A percentile compares a stretch with the other conserved stretches of the same genome.
Conservation (phyloP, 2,113 vertebrate genomes). For the Elephantulus edwardii region DNA sequence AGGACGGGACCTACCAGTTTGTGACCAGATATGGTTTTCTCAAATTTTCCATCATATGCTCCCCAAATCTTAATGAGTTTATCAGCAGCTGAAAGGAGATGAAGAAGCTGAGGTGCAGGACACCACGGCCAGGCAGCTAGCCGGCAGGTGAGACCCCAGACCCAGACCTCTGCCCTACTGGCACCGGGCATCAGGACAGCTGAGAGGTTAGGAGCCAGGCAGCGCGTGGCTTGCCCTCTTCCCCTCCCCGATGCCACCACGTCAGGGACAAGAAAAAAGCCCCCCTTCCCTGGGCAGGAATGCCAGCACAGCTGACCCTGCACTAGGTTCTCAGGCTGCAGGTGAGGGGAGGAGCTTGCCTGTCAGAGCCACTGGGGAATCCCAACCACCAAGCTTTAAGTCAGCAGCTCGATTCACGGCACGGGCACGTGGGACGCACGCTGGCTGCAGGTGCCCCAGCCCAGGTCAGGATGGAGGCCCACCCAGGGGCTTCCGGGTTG, state of each 20-base stretch:
- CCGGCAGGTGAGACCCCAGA: accelerated
- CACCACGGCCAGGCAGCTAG: neutral
- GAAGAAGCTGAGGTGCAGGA: neutral
- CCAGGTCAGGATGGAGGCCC: neutral
- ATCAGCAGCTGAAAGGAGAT: conserved; percentile 91
- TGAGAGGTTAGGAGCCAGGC: no score
- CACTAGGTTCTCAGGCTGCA: no score
- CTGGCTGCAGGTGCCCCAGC: accelerated
- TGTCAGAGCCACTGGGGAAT: no score
- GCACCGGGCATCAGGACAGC: accelerated
- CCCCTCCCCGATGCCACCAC: no score
- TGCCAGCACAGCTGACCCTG: no score
- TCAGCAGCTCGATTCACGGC: no score
- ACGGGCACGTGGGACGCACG: no score
- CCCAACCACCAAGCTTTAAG: no score
- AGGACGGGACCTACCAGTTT: conserved; percentile 91
- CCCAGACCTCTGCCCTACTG: accelerated
- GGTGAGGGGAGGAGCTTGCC: no score
- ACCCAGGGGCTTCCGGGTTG: neutral
- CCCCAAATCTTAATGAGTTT: conserved; percentile 99
- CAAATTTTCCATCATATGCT: conserved; percentile 98
- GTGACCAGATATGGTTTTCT: conserved; percentile 98
- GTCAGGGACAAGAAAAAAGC: no score
- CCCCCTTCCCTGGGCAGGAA: no score
- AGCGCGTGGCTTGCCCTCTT: no score